Conservation (phyloP, 2,888 invertebrate genomes). For the Nipponacmea schrenckii region DNA sequence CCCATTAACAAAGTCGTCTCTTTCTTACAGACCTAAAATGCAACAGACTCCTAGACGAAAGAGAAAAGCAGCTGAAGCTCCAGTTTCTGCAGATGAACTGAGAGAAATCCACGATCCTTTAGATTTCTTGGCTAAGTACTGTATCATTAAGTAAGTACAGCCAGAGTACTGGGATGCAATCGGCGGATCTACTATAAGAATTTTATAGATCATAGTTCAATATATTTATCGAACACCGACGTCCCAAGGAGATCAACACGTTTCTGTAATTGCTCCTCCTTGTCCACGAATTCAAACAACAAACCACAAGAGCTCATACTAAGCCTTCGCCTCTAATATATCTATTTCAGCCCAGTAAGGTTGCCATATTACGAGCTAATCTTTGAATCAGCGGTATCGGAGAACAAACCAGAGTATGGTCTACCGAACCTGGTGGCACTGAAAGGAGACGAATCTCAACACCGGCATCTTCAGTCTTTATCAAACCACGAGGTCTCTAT, state of each 20-base stretch:
- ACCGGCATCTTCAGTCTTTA: not conserved
- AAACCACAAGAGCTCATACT: too few relatives aligned
- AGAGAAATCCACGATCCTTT: conserved; percentile 59
- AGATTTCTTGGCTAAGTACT: conserved; percentile 66
- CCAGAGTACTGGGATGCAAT: conserved; percentile 18
- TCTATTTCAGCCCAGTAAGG: conserved; percentile 56
- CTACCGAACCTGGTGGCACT: conserved; percentile 11
- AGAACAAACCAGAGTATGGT: conserved; percentile 54
- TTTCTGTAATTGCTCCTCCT: too few relatives aligned
- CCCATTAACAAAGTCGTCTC: too few relatives aligned
- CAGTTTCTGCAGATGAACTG: conserved; percentile 53
- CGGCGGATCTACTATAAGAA: not conserved
- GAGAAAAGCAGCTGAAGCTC: conserved; percentile 50
- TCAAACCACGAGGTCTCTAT: not conserved
- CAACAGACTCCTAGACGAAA: conserved; percentile 23
- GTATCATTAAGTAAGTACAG: conserved; percentile 55
- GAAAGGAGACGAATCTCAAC: conserved; percentile 2
- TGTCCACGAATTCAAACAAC: too few relatives aligned
- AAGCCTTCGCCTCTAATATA: not conserved
- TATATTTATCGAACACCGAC: too few relatives aligned
- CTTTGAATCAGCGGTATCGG: conserved; percentile 52
- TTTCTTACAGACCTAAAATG: conserved; percentile 23
- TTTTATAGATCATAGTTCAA: not conserved
- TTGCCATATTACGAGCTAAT: conserved; percentile 63
- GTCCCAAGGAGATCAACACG: too few relatives aligned